Conservation (phyloP, 2,888 invertebrate genomes). For the Leucoma salicis region DNA sequence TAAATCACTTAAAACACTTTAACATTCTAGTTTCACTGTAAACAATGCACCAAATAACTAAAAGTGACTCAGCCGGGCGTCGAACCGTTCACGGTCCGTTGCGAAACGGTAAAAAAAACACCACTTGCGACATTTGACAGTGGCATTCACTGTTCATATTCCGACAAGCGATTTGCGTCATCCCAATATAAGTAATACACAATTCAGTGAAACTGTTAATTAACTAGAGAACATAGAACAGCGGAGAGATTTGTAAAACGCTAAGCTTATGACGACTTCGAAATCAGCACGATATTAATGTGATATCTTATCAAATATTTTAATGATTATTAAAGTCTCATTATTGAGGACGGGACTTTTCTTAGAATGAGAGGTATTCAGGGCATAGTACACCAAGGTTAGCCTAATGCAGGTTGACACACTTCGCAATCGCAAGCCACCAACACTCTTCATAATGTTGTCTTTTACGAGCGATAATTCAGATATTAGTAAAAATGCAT, state of each 20-base stretch:
- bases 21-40: not conserved
- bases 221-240: not conserved
- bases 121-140: constrained; percentile 37
- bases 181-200: constrained; percentile 9
- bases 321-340: no score
- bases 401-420: no score
- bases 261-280: no score
- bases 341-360: no score
- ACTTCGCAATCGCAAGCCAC: no score
- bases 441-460: no score
- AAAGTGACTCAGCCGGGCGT: constrained; percentile 10
- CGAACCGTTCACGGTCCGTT: constrained; percentile 28
- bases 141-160: constrained; percentile 33
- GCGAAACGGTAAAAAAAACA: constrained; percentile 24
- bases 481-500: no score
- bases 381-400: no score
- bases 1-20: not conserved
- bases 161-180: constrained; percentile 15
- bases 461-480: no score
- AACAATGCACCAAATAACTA: constrained; percentile 5
- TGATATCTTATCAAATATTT: no score
- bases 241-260: not conserved
- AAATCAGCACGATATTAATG: no score
- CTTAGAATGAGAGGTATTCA: no score
- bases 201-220: constrained; percentile 1